Evolutionary conservation across 2,113 vertebrate species (phyloP).

Genomic region (Geococcyx californianus): DNA sequence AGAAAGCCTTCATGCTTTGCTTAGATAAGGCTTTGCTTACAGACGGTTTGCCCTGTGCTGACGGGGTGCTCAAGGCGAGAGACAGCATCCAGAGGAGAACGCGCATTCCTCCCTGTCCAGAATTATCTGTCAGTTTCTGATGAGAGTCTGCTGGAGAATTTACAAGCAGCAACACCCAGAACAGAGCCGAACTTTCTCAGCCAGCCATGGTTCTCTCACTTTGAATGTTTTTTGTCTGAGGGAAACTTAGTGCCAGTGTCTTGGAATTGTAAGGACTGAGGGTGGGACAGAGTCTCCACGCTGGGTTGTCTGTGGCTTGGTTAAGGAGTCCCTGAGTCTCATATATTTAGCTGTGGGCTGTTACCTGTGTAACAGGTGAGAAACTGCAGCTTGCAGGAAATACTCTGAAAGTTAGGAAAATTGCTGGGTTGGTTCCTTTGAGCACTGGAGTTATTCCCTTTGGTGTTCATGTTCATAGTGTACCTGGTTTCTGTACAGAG

Average conservation of each 20-base stretch:
- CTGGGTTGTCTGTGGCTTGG: not conserved
- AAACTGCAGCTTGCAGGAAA: not conserved
- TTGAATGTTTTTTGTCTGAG: not conserved
- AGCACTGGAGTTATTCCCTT: not conserved
- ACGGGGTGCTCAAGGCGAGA: slow-evolving; percentile 1
- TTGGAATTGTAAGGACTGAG: not conserved
- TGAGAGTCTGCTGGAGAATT: not conserved
- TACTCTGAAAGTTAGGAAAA: not conserved
- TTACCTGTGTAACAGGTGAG: not conserved
- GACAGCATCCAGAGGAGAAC: not conserved
- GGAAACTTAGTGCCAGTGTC: not conserved
- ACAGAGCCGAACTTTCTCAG: not conserved
- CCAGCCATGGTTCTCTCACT: rapidly evolving
- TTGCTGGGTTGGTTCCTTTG: not conserved
- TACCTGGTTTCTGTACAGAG: rapidly evolving
- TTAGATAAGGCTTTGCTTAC: slow-evolving; percentile 18
- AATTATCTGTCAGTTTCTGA: not conserved
- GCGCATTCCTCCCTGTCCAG: not conserved
- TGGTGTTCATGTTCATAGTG: rapidly evolving
- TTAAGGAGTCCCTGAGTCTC: not conserved
- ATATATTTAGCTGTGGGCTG: not conserved
- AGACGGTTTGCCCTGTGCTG: not conserved
- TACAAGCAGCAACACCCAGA: not conserved
- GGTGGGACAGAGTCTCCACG: rapidly evolving
- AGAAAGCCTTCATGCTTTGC: slow-evolving; percentile 16